Conservation (phyloP, 1,140 invertebrate species). For the Drosophila seguyi region DNA sequence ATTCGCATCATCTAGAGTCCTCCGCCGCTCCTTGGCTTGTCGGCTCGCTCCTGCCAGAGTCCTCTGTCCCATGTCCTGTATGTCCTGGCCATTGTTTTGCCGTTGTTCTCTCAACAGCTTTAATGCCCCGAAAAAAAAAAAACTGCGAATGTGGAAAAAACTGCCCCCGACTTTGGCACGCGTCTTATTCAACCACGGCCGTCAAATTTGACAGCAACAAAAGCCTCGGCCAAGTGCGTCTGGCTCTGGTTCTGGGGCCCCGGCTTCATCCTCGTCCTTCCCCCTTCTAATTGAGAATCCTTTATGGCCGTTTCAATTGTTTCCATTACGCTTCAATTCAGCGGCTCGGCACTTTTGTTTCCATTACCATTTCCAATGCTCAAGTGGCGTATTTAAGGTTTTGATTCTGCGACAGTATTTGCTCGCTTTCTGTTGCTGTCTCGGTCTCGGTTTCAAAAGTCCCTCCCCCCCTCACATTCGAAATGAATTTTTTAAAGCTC, state of each 20-base stretch:
- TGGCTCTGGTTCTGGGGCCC: constrained; percentile 11
- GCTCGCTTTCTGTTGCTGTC: constrained; percentile 41
- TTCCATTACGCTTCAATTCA: constrained; percentile 81
- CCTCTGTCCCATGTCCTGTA: constrained; percentile 20
- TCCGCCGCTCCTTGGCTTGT: constrained; percentile 39
- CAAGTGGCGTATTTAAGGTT: constrained; percentile 84
- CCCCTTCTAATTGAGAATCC: constrained; percentile 78
- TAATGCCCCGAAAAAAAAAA: constrained; percentile 52
- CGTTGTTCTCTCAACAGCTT: constrained; percentile 51
- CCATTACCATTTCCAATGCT: constrained; percentile 70
- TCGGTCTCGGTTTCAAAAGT: constrained; percentile 30
- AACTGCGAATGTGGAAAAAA: constrained; percentile 32
- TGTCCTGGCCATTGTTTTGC: constrained; percentile 53
- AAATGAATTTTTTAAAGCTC: constrained; percentile 67
- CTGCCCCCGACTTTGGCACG: constrained; percentile 63
- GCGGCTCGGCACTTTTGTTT: constrained; percentile 69
- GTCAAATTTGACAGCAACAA: constrained; percentile 81
- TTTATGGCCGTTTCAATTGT: constrained; percentile 83
- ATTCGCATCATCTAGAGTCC: constrained; percentile 67
- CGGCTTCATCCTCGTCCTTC: not conserved
- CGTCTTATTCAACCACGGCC: constrained; percentile 74
- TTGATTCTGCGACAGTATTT: constrained; percentile 80
- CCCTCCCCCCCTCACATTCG: constrained; percentile 23
- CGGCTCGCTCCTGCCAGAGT: constrained; percentile 18
- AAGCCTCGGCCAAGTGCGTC: constrained; percentile 64